phyloP scores from a whole-genome alignment of 2,888 invertebrate species.

The Cosmorhoe ocellata region DNA sequence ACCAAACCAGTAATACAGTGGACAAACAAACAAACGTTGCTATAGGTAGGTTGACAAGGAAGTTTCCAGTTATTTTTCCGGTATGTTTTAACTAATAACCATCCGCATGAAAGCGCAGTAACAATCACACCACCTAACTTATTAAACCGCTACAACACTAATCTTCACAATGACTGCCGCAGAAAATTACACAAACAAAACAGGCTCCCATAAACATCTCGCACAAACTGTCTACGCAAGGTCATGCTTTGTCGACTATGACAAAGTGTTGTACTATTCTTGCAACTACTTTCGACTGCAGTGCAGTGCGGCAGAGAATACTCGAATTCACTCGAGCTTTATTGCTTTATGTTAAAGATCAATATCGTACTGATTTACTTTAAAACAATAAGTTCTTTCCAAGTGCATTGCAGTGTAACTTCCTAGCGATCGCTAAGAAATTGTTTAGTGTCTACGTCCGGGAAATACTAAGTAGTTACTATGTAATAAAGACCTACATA shows the following conservation, averaged over 20 bases:
- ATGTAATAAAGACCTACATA: too few relatives aligned
- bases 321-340: neutral
- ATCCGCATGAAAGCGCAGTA: neutral
- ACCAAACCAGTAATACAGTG: too few relatives aligned
- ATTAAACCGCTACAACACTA: slow-evolving; percentile 9
- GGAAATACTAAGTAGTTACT: too few relatives aligned
- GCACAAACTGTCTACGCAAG: slow-evolving; percentile 16
- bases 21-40: too few relatives aligned
- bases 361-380: slow-evolving; percentile 3
- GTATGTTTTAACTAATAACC: too few relatives aligned
- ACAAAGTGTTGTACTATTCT: slow-evolving; percentile 28
- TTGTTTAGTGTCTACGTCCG: too few relatives aligned
- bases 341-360: slow-evolving; percentile 2
- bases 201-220: slow-evolving; percentile 19
- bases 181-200: slow-evolving; percentile 24
- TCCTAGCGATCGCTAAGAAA: too few relatives aligned
- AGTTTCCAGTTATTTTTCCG: too few relatives aligned
- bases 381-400: neutral
- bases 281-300: slow-evolving; percentile 48
- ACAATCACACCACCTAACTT: slow-evolving; percentile 2
- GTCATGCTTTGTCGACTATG: slow-evolving; percentile 39
- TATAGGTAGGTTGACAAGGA: too few relatives aligned
- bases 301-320: slow-evolving; percentile 21
- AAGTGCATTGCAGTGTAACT: neutral
- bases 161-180: slow-evolving; percentile 19